A percentile compares a stretch with the other conserved stretches of the same genome.
Conservation (phyloP, 2,113 vertebrate genomes). For the Tachuris rubrigastra region DNA sequence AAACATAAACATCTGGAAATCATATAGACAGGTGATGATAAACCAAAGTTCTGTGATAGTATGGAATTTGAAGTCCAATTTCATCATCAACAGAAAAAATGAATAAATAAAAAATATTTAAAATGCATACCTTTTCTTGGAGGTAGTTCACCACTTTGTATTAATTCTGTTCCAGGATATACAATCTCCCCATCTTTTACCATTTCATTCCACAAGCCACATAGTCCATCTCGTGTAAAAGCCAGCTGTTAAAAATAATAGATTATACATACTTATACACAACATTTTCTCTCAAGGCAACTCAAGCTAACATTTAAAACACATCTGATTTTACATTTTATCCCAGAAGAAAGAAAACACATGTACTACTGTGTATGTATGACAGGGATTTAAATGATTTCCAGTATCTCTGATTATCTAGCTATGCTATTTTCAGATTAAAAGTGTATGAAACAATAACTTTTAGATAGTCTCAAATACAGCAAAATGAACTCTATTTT, state of each 20-base stretch:
- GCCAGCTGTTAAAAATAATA: conserved; percentile 81
- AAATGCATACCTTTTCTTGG: conserved; percentile 76
- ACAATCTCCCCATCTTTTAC: conserved; percentile 97
- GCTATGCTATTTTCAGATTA: neutral
- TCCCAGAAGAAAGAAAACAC: neutral
- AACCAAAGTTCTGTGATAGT: neutral
- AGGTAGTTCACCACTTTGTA: conserved; percentile 80
- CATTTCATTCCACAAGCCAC: conserved; percentile 99
- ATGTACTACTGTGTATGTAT: neutral
- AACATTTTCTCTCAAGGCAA: neutral
- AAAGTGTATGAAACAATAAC: neutral
- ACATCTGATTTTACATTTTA: neutral
- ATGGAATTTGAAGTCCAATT: neutral
- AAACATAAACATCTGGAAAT: neutral
- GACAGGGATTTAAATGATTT: neutral
- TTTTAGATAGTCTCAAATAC: neutral
- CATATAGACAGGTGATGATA: neutral
- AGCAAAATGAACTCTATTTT: neutral
- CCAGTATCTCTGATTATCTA: neutral
- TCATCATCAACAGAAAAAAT: neutral
- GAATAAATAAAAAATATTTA: neutral
- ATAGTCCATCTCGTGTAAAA: conserved; percentile 94
- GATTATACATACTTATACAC: neutral
- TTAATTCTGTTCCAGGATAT: conserved; percentile 84
- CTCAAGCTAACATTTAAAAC: neutral